Evolutionary conservation across 2,113 vertebrate genomes (phyloP).

Genomic region (Galbula dea): DNA sequence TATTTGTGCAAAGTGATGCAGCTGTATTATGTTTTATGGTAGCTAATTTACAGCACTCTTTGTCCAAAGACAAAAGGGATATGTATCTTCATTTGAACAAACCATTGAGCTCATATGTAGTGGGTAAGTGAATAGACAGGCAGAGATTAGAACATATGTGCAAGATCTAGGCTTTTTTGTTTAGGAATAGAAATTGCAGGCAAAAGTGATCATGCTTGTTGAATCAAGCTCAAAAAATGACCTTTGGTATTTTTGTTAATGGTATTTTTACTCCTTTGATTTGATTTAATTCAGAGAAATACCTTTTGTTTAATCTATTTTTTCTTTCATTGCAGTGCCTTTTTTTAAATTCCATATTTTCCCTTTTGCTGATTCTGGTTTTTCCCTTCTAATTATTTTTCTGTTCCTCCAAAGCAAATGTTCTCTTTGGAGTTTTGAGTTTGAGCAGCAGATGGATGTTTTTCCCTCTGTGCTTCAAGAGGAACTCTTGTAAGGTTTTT

Average conservation of each 20-base stretch:
- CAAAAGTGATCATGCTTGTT: not conserved
- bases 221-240: not conserved
- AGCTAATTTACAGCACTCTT: not conserved
- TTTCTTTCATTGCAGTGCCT: not conserved
- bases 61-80: not conserved
- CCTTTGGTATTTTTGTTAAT: not conserved
- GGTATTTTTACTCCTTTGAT: not conserved
- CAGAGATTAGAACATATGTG: not conserved
- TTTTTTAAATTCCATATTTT: not conserved
- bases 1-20: not conserved
- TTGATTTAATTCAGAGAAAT: not conserved
- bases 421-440: constrained; percentile 13
- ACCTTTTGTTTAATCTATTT: not conserved
- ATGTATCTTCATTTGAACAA: not conserved
- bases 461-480: not conserved
- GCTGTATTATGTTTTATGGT: not conserved
- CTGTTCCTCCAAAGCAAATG: not conserved
- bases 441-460: not conserved
- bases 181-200: not conserved
- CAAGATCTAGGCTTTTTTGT: not conserved
- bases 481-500: not conserved
- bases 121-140: not conserved
- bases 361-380: not conserved
- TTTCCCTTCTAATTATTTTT: constrained; percentile 22
- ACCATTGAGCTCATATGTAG: not conserved